Base-by-base conservation (phyloP, 2,888 invertebrate species). In the Liodrosophila aerea region DNA sequence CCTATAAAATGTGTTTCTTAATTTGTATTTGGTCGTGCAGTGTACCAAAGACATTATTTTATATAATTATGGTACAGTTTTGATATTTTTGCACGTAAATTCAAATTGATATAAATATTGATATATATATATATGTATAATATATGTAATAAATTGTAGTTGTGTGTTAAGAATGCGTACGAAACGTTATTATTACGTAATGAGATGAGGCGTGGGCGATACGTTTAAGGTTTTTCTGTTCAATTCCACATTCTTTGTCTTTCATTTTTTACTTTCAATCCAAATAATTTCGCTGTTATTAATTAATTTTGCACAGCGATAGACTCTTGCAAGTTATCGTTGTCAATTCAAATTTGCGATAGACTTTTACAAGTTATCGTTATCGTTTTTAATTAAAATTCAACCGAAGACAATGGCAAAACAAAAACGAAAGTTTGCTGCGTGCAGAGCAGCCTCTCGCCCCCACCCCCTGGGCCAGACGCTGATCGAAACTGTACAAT, bases 171-270 rank as follows among this genome's bases (percentile, higher is more conserved):
- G 76, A 81, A 82, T 82, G 81, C 81, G 68, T 67, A 64, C 67
- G 76, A 73, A 76, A 84, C 69, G 82, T 22, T 74, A 84, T 84
- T 81, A 81, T 78, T 82, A 84, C 82, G 74, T 84, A 74, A 80
- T 82, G 81, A 82, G 74, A 82, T 82, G 81, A 82, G 85, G 85
- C 84, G 22, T 22, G 82, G 82, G 76, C 84, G 84, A 84, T 81
- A 75, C 76, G 73, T 63, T 73, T 59, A 54, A 62, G 61, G 56
- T 51, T 50, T 64, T 51, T 58, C 65, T 59, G 51, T 31, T 37
- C n/a, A 22, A 22, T 40, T 22, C 1, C 1, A 11, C 22, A 18
- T 12, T 8, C 7, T 37, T n/a, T 15, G 22, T 40, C n/a, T 39
- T 16, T 16, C 37, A 39, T 13, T 7, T 22, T 43, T n/a, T 8